Percentiles rank a stretch among this genome's conserved stretches.
phyloP scores from a whole-genome alignment of 1,140 invertebrate species.

The Drosophila kohkoa region DNA sequence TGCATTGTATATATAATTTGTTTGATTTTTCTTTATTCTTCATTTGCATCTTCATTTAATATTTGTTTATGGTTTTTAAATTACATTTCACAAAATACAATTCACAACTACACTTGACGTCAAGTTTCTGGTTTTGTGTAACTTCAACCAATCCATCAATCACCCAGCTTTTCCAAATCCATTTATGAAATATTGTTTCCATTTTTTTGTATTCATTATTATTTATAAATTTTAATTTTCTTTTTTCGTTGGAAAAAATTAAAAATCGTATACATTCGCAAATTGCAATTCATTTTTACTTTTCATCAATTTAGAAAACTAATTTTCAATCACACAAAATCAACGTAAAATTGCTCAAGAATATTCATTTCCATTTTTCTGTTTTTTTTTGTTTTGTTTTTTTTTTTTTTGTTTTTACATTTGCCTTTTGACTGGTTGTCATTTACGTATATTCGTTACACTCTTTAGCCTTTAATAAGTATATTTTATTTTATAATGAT shows the following conservation, averaged over 20 bases:
- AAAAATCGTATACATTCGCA: conserved; percentile 83
- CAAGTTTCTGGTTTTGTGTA: conserved; percentile 69
- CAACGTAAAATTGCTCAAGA: conserved; percentile 67
- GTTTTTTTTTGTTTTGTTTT: conserved; percentile 21
- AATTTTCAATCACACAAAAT: conserved; percentile 81
- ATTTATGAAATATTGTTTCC: conserved; percentile 62
- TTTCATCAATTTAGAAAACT: conserved; percentile 72
- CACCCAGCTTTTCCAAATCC: conserved; percentile 60
- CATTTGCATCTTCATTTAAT: conserved; percentile 44
- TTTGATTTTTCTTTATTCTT: conserved; percentile 52
- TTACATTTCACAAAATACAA: conserved; percentile 85
- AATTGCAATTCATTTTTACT: conserved; percentile 77
- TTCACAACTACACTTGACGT: conserved; percentile 84
- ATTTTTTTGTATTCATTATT: conserved; percentile 41
- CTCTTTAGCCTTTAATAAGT: conserved; percentile 74
- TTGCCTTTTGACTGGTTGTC: conserved; percentile 49
- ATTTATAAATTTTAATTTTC: conserved; percentile 46
- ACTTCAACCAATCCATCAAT: conserved; percentile 67
- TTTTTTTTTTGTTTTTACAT: conserved; percentile 59
- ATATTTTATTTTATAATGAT: conserved; percentile 37
- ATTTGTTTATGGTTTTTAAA: conserved; percentile 71
- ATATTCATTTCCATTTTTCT: conserved; percentile 39
- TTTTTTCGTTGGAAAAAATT: conserved; percentile 67
- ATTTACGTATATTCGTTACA: conserved; percentile 82
- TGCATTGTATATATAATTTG: conserved; percentile 78